Evolutionary conservation across 2,888 invertebrate species (phyloP).

Genomic region (Tridacna gigas): DNA sequence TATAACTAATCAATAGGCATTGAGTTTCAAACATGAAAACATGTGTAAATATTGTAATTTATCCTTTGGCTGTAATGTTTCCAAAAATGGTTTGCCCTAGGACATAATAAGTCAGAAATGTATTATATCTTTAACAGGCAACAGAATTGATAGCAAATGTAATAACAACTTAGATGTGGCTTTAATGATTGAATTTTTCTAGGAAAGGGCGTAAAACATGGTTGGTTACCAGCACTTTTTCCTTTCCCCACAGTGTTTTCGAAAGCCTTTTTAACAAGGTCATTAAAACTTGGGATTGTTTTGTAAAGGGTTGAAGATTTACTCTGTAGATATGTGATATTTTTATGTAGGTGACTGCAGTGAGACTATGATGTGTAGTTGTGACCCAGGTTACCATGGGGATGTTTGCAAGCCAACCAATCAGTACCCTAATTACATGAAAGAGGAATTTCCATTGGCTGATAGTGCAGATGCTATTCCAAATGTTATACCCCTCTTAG

Average conservation of each 20-base stretch:
- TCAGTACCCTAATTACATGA: constrained; percentile 77
- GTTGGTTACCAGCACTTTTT: background rate
- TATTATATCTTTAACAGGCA: no score
- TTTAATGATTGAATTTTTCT: no score
- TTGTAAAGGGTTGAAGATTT: background rate
- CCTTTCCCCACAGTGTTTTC: background rate
- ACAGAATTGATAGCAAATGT: no score
- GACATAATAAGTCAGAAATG: no score
- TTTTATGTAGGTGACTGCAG: constrained; percentile 69
- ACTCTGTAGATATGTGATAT: background rate
- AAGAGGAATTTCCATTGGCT: constrained; percentile 81
- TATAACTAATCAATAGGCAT: no score
- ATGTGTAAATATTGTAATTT: no score
- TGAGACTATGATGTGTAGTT: constrained; percentile 64
- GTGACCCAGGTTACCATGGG: constrained; percentile 80
- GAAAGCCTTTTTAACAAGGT: background rate
- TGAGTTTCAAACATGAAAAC: no score
- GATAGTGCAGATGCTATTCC: constrained; percentile 50
- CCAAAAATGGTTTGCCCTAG: no score
- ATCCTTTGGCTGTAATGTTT: no score
- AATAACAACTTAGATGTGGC: no score
- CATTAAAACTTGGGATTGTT: background rate
- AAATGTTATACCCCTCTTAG: constrained; percentile 48
- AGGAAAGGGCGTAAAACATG: background rate
- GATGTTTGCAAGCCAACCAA: constrained; percentile 72